A percentile compares a stretch with the other conserved stretches of the same genome.
phyloP scores from a whole-genome alignment of 1,140 invertebrate species.

The Zaprionus kolodkinae region DNA sequence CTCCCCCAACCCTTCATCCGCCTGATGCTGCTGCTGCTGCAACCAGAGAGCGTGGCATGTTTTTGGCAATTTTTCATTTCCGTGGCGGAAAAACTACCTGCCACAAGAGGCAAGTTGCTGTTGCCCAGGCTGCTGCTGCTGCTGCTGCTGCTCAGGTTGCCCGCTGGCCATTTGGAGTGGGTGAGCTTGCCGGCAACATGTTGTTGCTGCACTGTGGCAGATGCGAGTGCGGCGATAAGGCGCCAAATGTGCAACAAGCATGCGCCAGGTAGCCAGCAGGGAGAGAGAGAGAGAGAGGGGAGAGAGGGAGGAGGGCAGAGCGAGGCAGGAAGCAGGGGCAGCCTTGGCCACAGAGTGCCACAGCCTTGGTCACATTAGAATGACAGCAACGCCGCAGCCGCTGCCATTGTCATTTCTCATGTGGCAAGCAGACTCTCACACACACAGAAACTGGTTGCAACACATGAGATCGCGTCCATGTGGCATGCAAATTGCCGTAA shows the following conservation, averaged over 20 bases:
- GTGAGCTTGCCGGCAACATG: conserved; percentile 21
- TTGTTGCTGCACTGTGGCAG: conserved; percentile 45
- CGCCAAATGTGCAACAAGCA: conserved; percentile 76
- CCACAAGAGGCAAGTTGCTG: conserved; percentile 13
- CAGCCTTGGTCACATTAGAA: conserved; percentile 71
- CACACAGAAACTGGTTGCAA: conserved; percentile 8
- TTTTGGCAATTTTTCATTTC: conserved; percentile 81
- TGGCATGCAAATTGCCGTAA: conserved; percentile 81
- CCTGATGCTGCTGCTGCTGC: conserved; percentile 37
- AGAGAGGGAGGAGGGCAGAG: background rate
- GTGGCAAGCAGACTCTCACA: background rate
- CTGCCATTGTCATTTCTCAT: conserved; percentile 78
- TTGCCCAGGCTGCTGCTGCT: background rate
- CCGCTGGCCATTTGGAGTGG: conserved; percentile 32
- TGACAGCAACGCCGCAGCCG: conserved; percentile 55
- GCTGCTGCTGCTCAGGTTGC: background rate
- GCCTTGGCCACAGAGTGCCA: conserved; percentile 52
- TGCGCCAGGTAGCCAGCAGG: conserved; percentile 52
- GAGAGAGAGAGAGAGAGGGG: background rate
- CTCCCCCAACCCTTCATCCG: background rate
- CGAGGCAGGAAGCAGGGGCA: conserved; percentile 32
- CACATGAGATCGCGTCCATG: no score
- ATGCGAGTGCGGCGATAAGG: conserved; percentile 72
- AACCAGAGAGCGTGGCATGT: conserved; percentile 70
- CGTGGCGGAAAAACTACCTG: conserved; percentile 49